Conservation (phyloP, 2,797 vertebrate genomes). For the Perodicticus potto region DNA sequence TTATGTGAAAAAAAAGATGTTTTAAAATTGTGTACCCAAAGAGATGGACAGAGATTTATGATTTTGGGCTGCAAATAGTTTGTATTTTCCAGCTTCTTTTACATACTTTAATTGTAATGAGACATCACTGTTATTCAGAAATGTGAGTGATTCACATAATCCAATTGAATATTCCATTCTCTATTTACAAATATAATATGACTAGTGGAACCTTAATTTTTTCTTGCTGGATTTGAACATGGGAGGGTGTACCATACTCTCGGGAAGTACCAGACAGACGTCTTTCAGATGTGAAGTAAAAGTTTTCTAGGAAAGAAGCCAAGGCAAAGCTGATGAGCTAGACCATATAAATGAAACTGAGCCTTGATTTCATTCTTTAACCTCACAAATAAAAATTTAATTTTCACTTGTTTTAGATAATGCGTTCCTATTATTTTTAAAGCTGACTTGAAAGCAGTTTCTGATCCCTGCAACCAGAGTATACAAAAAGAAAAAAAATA, state of each 20-base stretch:
- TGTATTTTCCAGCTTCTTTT: not conserved
- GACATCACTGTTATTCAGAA: not conserved
- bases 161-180: not conserved
- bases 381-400: not conserved
- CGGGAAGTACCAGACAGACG: not conserved
- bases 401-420: not conserved
- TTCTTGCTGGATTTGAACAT: not conserved
- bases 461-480: not conserved
- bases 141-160: not conserved
- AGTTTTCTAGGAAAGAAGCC: not conserved
- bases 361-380: not conserved
- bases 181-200: not conserved
- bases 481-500: not conserved
- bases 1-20: not conserved
- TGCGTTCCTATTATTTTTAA: not conserved
- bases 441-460: not conserved
- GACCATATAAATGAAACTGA: not conserved
- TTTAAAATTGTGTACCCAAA: not conserved
- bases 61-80: not conserved
- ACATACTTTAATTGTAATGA: not conserved
- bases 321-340: not conserved
- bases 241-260: not conserved
- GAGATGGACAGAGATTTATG: not conserved
- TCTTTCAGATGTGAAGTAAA: not conserved
- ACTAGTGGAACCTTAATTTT: not conserved